Conservation (phyloP, 2,797 vertebrate species). For the Passerculus sandwichensis region DNA sequence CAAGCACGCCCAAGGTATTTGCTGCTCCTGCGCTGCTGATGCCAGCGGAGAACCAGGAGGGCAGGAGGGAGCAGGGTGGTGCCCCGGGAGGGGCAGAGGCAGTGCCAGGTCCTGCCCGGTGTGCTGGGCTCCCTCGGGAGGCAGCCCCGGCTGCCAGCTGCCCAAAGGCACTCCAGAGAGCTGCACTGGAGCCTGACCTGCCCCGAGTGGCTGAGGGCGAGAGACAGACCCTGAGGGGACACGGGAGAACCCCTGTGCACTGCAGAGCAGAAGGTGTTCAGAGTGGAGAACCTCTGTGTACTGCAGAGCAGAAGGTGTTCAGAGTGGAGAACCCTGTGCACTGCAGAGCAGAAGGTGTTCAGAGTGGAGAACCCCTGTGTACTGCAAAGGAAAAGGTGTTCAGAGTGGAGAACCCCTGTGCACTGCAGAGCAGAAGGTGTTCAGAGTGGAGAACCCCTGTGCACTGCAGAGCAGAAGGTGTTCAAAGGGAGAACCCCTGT, state of each 20-base stretch:
- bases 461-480: too few species aligned
- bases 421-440: too few species aligned
- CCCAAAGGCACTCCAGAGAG: neutral
- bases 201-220: neutral
- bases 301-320: too few species aligned
- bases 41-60: neutral
- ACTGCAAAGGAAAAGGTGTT: too few species aligned
- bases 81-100: neutral
- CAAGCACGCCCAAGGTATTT: neutral
- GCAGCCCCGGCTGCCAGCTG: neutral
- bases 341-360: neutral
- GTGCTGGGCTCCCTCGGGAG: neutral
- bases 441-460: too few species aligned
- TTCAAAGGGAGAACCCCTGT: too few species aligned
- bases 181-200: neutral
- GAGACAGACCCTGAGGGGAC: neutral
- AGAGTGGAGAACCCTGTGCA: too few species aligned
- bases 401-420: accelerated
- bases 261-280: too few species aligned
- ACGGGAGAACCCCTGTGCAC: accelerated
- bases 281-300: too few species aligned
- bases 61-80: neutral
- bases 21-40: neutral
- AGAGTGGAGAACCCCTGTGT: too few species aligned
- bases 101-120: accelerated